A percentile compares a stretch with the other conserved stretches of the same genome.
Conservation (phyloP, 2,797 vertebrate species). For the Myotis pilosus region DNA sequence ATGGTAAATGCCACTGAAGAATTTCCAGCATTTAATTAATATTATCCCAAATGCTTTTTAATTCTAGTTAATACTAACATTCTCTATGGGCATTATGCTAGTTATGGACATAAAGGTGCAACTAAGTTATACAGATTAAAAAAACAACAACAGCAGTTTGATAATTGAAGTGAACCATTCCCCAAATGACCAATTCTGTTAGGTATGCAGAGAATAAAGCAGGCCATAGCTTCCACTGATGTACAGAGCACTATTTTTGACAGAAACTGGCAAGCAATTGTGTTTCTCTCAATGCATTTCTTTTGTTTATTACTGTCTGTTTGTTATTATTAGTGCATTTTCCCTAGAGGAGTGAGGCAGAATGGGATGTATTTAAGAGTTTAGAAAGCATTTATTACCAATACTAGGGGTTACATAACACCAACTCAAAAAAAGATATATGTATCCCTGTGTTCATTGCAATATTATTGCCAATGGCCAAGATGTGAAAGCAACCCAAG, state of each 20-base stretch:
- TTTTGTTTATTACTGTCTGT: constrained; percentile 5
- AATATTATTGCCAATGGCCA: neutral
- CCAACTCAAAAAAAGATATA: neutral
- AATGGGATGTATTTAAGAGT: neutral
- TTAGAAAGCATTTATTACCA: neutral
- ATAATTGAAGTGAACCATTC: neutral
- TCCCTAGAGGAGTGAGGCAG: neutral
- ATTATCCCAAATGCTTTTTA: constrained; percentile 11
- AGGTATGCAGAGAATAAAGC: neutral
- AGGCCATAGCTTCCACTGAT: neutral
- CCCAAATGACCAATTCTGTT: neutral
- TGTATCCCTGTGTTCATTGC: neutral
- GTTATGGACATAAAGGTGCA: neutral
- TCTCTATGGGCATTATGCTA: neutral
- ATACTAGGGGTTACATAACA: neutral
- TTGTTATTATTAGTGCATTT: neutral
- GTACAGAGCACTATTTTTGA: neutral
- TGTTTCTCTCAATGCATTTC: constrained; percentile 1
- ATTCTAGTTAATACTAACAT: neutral
- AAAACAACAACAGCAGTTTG: neutral
- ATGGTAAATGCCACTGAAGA: neutral
- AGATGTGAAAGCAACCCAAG: neutral
- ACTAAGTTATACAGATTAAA: neutral
- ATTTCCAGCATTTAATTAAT: neutral
- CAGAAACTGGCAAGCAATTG: neutral